A percentile compares a stretch with the other conserved stretches of the same genome.
Evolutionary conservation across 2,113 vertebrate genomes (phyloP).

Genomic region (Hypomesus transpacificus): DNA sequence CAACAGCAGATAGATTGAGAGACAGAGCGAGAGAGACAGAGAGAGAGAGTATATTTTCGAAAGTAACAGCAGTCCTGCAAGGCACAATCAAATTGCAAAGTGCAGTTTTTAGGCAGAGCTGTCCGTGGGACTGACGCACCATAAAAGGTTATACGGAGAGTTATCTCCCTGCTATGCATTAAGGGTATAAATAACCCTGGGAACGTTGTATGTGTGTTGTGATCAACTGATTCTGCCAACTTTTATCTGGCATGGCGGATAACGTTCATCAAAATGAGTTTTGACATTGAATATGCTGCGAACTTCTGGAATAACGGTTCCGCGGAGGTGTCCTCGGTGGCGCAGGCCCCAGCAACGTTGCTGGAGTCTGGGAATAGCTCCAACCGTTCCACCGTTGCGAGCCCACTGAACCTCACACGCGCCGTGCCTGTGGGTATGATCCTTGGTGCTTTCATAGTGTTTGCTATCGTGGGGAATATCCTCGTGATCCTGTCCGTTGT

Average conservation of each 20-base stretch:
- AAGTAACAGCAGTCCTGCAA: no score
- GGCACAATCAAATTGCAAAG: no score
- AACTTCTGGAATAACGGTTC: constrained; percentile 12
- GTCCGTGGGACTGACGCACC: neutral
- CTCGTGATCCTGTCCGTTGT: constrained; percentile 30
- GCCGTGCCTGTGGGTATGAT: constrained; percentile 18
- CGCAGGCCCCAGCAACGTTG: neutral
- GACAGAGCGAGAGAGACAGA: no score
- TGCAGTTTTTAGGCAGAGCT: no score
- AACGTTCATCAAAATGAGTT: constrained; percentile 15
- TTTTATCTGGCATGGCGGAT: neutral
- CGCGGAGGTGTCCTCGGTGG: neutral
- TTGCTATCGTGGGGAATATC: constrained; percentile 34
- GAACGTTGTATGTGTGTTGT: neutral
- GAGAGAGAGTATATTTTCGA: no score
- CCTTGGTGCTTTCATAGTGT: constrained; percentile 25
- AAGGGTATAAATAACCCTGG: neutral
- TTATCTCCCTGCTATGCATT: neutral
- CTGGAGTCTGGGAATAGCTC: neutral
- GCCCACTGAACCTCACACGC: constrained; percentile 16
- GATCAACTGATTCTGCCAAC: neutral
- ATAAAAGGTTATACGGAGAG: neutral
- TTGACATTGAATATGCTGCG: neutral
- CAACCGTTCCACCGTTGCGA: neutral
- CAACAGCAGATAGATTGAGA: no score